A percentile compares a stretch with the other conserved stretches of the same genome.
These are phyloP conservation scores for Drosophila sp. DNA, from an alignment of 1,140 invertebrate species.

Conservation along the genomic window DNA sequence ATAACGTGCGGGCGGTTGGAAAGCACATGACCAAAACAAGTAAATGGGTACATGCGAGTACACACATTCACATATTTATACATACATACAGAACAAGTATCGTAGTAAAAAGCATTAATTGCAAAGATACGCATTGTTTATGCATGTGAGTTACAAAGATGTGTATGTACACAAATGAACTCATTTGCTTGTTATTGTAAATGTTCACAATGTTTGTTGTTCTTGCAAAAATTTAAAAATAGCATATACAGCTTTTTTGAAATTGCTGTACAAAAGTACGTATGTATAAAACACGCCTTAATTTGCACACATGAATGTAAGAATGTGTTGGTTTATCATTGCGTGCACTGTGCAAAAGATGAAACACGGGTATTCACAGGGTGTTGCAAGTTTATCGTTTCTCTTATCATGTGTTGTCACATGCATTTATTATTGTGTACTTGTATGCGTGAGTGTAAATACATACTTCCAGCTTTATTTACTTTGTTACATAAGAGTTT, in stretches of 20 bases:
- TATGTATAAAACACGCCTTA: constrained; percentile 55
- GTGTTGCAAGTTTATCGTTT: constrained; percentile 27
- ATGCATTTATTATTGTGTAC: constrained; percentile 8
- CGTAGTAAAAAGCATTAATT: constrained; percentile 33
- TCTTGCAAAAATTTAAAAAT: constrained; percentile 75
- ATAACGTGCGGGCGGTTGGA: constrained; percentile 19
- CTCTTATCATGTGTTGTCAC: constrained; percentile 45
- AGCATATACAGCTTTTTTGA: constrained; percentile 58
- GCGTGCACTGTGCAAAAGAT: constrained; percentile 19
- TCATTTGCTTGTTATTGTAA: constrained; percentile 27
- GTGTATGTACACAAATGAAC: neutral
- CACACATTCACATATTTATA: neutral
- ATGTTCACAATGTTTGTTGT: constrained; percentile 53
- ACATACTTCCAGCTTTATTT: constrained; percentile 7
- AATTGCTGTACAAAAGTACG: constrained; percentile 25
- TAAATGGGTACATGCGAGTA: neutral
- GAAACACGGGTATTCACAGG: constrained; percentile 37
- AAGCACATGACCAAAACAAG: constrained; percentile 1
- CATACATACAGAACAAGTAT: constrained; percentile 1
- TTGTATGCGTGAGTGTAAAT: neutral
- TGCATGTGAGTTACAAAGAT: neutral
- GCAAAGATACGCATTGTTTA: constrained; percentile 26
- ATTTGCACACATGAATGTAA: constrained; percentile 55
- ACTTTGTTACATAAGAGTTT: constrained; percentile 3
- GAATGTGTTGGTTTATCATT: constrained; percentile 15